Evolutionary conservation across 2,888 invertebrate species (phyloP).

Genomic region (Eupithecia exiguata): DNA sequence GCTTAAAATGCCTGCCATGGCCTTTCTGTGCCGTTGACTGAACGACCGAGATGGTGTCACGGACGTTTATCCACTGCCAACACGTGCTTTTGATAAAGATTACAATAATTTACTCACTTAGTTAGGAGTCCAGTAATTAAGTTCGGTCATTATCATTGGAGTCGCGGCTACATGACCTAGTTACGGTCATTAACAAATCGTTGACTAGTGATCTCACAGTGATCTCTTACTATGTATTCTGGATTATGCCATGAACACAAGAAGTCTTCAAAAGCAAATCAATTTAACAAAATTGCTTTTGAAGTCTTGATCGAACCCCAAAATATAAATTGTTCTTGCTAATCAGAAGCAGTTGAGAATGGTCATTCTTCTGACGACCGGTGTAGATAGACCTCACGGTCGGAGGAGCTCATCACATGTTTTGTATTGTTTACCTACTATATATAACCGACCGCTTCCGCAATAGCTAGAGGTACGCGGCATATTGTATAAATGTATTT

Average conservation of each 20-base stretch:
- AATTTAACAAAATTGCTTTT: not conserved
- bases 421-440: not conserved
- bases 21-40: slow-evolving; percentile 36
- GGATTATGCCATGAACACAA: not conserved
- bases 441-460: not conserved
- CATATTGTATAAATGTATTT: slow-evolving; percentile 14
- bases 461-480: not conserved
- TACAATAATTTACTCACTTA: not conserved
- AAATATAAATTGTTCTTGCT: not conserved
- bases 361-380: not conserved
- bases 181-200: not conserved
- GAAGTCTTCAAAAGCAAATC: not conserved
- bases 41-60: slow-evolving; percentile 29
- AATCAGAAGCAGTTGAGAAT: not conserved
- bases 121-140: not conserved
- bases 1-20: slow-evolving; percentile 30
- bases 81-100: slow-evolving; percentile 23
- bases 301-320: not conserved
- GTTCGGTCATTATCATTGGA: not conserved
- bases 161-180: not conserved
- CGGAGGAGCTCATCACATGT: not conserved
- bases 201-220: not conserved
- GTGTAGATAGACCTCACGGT: not conserved
- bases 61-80: slow-evolving; percentile 7
- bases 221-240: not conserved